phyloP scores from a whole-genome alignment of 2,888 invertebrate genomes.

The Lepetodrilus schrolli region DNA sequence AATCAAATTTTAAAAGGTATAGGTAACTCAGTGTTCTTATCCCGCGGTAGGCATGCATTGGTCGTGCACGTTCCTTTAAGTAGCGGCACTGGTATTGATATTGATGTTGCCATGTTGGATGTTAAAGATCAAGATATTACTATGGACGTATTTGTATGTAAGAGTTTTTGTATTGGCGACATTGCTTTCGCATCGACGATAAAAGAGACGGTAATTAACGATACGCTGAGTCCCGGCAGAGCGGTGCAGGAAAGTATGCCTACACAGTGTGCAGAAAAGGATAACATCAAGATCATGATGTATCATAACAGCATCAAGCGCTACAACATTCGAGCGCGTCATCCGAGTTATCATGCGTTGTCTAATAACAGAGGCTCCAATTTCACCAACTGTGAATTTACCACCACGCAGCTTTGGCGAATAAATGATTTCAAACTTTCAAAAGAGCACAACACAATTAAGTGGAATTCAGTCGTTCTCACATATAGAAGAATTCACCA shows the following conservation, averaged over 20 bases:
- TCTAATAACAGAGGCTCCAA: constrained; percentile 43
- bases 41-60: neutral
- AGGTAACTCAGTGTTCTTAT: neutral
- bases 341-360: constrained; percentile 49
- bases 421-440: constrained; percentile 36
- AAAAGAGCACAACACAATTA: neutral
- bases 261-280: constrained; percentile 48
- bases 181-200: neutral
- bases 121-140: neutral
- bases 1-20: neutral
- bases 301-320: constrained; percentile 41
- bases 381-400: constrained; percentile 44
- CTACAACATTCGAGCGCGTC: constrained; percentile 45
- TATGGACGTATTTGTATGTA: neutral
- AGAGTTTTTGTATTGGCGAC: neutral
- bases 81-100: neutral
- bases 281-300: constrained; percentile 48
- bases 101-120: neutral
- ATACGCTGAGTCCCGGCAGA: constrained; percentile 25
- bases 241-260: constrained; percentile 45
- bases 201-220: neutral
- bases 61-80: neutral
- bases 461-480: neutral
- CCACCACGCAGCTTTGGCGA: constrained; percentile 43
- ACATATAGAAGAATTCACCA: neutral